Evolutionary conservation across 2,797 vertebrate genomes (phyloP), one percentile per base, ranked within the genome.

Genomic region (Fratercula arctica): DNA sequence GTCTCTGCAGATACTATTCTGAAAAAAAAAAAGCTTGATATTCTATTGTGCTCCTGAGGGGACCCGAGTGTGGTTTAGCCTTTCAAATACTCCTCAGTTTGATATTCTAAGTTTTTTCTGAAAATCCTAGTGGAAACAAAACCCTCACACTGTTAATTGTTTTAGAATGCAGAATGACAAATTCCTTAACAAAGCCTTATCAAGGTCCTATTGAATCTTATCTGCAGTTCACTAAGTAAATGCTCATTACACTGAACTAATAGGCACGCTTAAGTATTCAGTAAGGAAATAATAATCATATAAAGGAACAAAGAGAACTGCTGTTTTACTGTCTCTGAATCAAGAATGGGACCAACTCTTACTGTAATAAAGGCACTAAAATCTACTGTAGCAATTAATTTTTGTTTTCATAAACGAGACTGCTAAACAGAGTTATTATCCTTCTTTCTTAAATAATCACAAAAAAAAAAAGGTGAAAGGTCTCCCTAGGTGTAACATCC

Each of bases 121-220:
- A 76, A 41, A 63, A 97, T 75, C 85, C 93, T 82, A 92, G 93
- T 70, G 70, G 87, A 96, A 97, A 97, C 93, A 96, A 96, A 85
- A 61, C 74, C 85, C 63, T 88, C 80, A 72, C 29, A 28, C 59
- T 93, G 85, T 96, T 94, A 95, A 97, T 97, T 88, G 97, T 95
- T 95, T 92, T 70, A 94, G 95, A 97, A 96, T 83, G 85, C 15
- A 90, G 84, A 94, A 73, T 90, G 83, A 97, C 74, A 93, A 91
- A 96, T 97, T 95, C 94, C 96, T 95, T 96, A 96, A 96, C 96
- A 97, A 96, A 97, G 95, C 88, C 88, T 97, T 97, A 97, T 95
- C 92, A 95, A 94, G 87, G 88, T 90, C 92, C 95, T 94, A 83
- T 82, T 87, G 96, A 90, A 87, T 88, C 79, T 96, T 98, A 97